Evolutionary conservation across 2,888 invertebrate genomes (phyloP), one percentile per base, ranked within the genome.

Genomic region (Ditylenchus weischeri): DNA sequence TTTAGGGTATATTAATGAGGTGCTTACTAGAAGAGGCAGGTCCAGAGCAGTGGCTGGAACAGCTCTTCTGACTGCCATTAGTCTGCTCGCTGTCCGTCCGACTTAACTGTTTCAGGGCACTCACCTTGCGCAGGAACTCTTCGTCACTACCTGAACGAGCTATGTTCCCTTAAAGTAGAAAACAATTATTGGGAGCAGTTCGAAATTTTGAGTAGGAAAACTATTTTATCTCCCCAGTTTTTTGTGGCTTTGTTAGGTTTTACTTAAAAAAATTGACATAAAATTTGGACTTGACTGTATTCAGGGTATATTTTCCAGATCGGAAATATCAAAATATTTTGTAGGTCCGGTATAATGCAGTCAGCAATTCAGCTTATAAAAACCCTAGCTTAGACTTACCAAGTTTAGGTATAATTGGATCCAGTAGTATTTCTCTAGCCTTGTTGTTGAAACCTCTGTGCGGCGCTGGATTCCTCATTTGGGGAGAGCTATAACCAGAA

Each of bases 361-460:
- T n/a, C n/a, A n/a, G n/a, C n/a, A n/a, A n/a, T n/a, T n/a, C n/a
- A n/a, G 11, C 13, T 11, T 23, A 29, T 29, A 29, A 29, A 29
- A 29, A 18, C 29, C 43, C 11, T 50, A 23, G 0, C 19, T 21
- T 15, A 2, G 15, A 43, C 29, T 59, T 59, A 21, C 61, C 6
- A 54, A 35, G 21, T 43, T 58, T 43, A 13, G 69, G 69, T 18
- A 47, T 51, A 35, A 43, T n/a, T 4, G 71, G 68, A 54, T 74
- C 74, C 35, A 74, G 66, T 23, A 74, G 60, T 15, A 74, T 59
- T 58, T 75, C 75, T 10, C 75, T 51, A 7, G 75, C 75, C 47
- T 75, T 75, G 35, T 62, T 47, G 36, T 72, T 78, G 57, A 75
- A 77, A 8, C 75, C 75, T 13, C 77, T 74, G 38, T 75, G 75